Evolutionary conservation across 2,888 invertebrate species (phyloP).

Genomic region (Rhorus exstirpatorius): DNA sequence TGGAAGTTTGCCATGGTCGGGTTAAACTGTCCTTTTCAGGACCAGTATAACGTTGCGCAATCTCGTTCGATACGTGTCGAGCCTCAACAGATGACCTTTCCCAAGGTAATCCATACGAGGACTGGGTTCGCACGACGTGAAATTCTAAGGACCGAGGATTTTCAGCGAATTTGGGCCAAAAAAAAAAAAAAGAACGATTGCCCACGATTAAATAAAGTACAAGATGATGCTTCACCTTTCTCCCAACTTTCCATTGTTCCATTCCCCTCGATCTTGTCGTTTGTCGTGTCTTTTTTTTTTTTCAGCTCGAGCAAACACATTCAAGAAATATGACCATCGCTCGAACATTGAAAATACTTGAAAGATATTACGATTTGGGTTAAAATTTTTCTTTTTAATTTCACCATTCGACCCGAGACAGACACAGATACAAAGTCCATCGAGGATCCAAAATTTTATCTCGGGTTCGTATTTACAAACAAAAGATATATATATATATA

Average conservation of each 20-base stretch:
- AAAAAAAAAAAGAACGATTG: slow-evolving; percentile 1
- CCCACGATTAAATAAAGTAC: background rate
- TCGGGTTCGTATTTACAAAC: too few species aligned
- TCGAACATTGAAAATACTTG: background rate
- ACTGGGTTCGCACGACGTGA: background rate
- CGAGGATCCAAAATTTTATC: too few species aligned
- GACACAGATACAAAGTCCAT: too few species aligned
- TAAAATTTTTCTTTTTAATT: too few species aligned
- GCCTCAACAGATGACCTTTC: too few species aligned
- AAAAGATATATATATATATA: too few species aligned
- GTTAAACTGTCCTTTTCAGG: slow-evolving; percentile 57
- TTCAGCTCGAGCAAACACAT: slow-evolving; percentile 28
- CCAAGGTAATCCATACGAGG: too few species aligned
- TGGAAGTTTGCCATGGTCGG: too few species aligned
- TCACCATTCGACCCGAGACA: too few species aligned
- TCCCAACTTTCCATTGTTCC: background rate
- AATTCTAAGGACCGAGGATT: background rate
- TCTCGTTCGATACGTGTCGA: slow-evolving; percentile 16
- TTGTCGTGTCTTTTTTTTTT: slow-evolving; percentile 21
- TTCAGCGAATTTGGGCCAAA: slow-evolving; percentile 11
- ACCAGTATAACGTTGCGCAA: slow-evolving; percentile 46
- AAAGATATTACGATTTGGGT: background rate
- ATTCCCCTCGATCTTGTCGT: background rate
- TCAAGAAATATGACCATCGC: background rate
- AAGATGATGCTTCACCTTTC: background rate